These are phyloP conservation scores for Dasypolia templi DNA, from an alignment of 2,888 invertebrate species.

Conservation along the genomic window DNA sequence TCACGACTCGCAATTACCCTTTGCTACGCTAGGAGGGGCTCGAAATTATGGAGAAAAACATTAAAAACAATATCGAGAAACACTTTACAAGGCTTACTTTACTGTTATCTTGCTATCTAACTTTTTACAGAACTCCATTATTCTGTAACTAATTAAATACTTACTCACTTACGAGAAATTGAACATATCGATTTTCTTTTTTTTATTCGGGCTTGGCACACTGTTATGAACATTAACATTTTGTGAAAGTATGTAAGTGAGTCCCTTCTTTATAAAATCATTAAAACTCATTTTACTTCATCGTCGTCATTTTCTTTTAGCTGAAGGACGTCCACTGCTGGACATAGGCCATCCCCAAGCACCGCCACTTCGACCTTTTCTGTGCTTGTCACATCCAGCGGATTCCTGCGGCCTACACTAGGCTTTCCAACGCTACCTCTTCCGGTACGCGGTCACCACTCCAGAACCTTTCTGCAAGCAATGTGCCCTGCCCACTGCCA, in stretches of 20 bases:
- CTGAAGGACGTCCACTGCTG: no score
- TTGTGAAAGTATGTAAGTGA: not conserved
- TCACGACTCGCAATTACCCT: slow-evolving; percentile 63
- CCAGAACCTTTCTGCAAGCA: no score
- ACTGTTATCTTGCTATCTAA: not conserved
- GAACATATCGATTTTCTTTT: not conserved
- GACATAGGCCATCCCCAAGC: no score
- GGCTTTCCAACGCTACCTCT: no score
- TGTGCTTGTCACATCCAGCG: no score
- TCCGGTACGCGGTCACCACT: no score
- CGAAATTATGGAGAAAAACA: slow-evolving; percentile 58
- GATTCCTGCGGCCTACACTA: no score
- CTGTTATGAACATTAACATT: not conserved
- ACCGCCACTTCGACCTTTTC: no score
- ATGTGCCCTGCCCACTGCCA: no score
- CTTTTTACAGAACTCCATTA: not conserved
- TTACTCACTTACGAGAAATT: not conserved
- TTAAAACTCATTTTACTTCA: not conserved
- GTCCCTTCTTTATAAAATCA: not conserved
- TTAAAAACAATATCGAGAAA: slow-evolving; percentile 44
- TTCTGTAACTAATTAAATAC: not conserved
- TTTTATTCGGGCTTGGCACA: not conserved
- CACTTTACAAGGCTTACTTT: slow-evolving; percentile 33
- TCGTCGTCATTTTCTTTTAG: no score
- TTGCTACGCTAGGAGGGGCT: slow-evolving; percentile 55